Conservation (phyloP, 2,113 vertebrate genomes). For the Dromas ardeola region DNA sequence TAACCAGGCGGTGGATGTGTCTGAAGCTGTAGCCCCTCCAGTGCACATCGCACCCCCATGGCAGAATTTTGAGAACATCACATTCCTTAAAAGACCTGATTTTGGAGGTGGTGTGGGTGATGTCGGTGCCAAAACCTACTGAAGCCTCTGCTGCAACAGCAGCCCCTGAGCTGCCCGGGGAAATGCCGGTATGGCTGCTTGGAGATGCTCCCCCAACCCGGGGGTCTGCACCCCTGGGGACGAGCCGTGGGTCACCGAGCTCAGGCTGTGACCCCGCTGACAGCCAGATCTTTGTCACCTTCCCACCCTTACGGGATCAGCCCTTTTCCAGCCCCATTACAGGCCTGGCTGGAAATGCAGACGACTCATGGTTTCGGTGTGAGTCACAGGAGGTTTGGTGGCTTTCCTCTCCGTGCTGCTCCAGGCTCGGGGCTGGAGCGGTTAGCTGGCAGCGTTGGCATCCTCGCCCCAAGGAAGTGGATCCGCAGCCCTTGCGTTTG, state of each 20-base stretch:
- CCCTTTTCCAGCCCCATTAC: neutral
- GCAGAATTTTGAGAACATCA: neutral
- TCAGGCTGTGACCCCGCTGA: neutral
- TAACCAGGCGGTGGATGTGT: neutral
- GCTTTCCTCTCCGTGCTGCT: neutral
- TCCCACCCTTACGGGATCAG: neutral
- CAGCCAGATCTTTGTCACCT: neutral
- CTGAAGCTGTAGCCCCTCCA: neutral
- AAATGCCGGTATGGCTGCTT: neutral
- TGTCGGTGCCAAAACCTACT: neutral
- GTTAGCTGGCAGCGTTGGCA: neutral
- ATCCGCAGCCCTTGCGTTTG: neutral
- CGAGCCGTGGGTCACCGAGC: neutral
- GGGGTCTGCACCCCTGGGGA: accelerated
- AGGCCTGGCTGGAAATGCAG: conserved; percentile 33
- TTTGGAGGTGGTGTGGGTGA: neutral
- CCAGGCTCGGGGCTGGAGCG: accelerated
- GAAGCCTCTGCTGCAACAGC: neutral
- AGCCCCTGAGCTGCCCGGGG: neutral
- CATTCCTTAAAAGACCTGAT: neutral
- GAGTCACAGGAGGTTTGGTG: conserved; percentile 34
- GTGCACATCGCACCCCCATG: accelerated
- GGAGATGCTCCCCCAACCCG: neutral
- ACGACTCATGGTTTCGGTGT: neutral
- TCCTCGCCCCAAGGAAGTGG: neutral